These are phyloP conservation scores for Rhamnusium bicolor DNA, from an alignment of 2,888 invertebrate species.

Conservation along the genomic window DNA sequence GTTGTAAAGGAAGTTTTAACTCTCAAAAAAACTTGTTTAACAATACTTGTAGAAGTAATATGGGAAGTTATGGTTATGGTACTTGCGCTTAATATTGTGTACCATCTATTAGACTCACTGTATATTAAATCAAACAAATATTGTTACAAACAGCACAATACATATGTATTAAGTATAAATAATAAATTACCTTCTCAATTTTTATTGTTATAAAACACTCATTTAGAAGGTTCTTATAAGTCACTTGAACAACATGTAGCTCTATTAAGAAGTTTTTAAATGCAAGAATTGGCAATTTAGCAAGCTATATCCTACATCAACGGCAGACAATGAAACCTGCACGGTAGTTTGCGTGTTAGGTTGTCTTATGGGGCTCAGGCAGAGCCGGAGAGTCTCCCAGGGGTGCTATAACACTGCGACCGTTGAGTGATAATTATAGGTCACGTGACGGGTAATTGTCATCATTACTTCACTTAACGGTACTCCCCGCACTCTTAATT, in stretches of 20 bases:
- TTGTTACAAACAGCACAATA: not conserved
- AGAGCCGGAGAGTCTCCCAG: constrained; percentile 52
- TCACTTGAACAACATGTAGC: not conserved
- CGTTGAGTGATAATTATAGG: constrained; percentile 70
- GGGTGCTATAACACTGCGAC: constrained; percentile 62
- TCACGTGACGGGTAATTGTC: constrained; percentile 70
- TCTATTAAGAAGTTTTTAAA: constrained; percentile 37
- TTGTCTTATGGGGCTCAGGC: constrained; percentile 50
- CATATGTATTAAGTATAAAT: not conserved
- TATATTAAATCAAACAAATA: too few relatives aligned
- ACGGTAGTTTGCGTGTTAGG: constrained; percentile 60
- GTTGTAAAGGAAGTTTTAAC: too few relatives aligned
- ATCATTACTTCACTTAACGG: constrained; percentile 60
- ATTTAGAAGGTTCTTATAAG: constrained; percentile 9
- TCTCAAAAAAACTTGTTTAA: too few relatives aligned
- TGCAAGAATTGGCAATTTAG: constrained; percentile 55
- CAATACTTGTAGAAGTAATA: too few relatives aligned
- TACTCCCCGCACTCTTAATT: not conserved
- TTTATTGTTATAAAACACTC: constrained; percentile 22
- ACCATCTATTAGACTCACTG: too few relatives aligned
- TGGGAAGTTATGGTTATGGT: too few relatives aligned
- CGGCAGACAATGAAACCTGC: constrained; percentile 43
- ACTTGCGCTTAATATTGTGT: too few relatives aligned
- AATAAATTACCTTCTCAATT: not conserved
- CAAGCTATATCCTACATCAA: constrained; percentile 42